Base-by-base conservation (phyloP, 64 coral and sea anemone genomes). In the Montipora foliosa region DNA sequence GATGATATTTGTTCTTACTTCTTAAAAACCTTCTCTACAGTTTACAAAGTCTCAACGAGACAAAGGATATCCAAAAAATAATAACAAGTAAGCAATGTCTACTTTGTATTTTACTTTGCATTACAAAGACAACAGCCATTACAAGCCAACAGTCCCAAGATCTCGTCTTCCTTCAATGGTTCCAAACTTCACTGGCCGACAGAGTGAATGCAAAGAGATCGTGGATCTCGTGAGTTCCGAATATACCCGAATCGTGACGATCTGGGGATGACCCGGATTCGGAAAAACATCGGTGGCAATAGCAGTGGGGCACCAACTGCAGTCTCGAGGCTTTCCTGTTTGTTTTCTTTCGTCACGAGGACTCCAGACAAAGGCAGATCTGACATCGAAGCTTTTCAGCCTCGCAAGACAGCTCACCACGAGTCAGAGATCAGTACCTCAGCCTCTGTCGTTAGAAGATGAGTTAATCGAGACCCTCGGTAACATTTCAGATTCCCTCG, bases 261-360 rank as follows among this genome's bases (percentile, higher is more conserved):
- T 91, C 46, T 91, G 89, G 89, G 89, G 89, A 1, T 83, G 79
- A 16, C 67, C 80, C 1, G 91, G 91, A 15, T 93, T 93, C 44
- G 91, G 90, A 19, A 92, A 92, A 86, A 92, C 91, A 1, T 60
- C 81, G 5, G 74, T 93, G 61, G 87, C 92, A 47, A 75, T 49
- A 12, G 67, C 24, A 16, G 92, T 75, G 5, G 92, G 87, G 2
- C 87, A 94, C 15, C 2, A 21, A 15, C 78, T 25, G 24, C 24
- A 25, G 24, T 25, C 24, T 25, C 24, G 24, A 25, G 24, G 24
- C 24, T 25, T 25, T 25, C 24, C 24, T 94, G 58, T 45, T 25
- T 94, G 61, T 20, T 89, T 81, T 69, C 62, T 89, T 24, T 94
- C 92, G 5, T 87, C 89, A 14, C 86, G 78, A 57, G 86, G 66